Conservation (phyloP, 2,888 invertebrate genomes). For the Leptopilina drosophilae region DNA sequence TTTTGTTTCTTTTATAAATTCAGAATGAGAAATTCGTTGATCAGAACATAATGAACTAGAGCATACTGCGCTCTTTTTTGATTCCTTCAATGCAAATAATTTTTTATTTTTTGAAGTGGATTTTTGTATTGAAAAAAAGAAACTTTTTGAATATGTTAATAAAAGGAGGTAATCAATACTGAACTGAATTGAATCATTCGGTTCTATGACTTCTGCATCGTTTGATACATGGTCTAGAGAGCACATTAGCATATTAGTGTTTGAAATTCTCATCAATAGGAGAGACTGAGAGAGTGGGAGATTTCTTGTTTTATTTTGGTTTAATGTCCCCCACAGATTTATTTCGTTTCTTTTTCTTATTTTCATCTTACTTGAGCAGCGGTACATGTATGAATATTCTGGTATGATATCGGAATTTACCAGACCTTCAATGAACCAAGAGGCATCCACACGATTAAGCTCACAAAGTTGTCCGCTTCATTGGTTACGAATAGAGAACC, state of each 20-base stretch:
- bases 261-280: neutral
- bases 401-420: conserved; percentile 39
- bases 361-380: neutral
- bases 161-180: too few species aligned
- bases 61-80: too few species aligned
- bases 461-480: conserved; percentile 62
- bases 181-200: neutral
- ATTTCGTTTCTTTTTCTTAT: conserved; percentile 11
- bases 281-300: neutral
- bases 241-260: conserved; percentile 17
- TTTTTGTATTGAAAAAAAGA: too few species aligned
- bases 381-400: conserved; percentile 5
- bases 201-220: neutral
- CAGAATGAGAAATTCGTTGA: too few species aligned
- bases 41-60: too few species aligned
- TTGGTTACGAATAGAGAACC: conserved; percentile 56
- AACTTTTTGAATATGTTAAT: too few species aligned
- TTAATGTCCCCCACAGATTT: conserved; percentile 13
- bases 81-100: too few species aligned
- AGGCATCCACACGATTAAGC: conserved; percentile 62
- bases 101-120: too few species aligned
- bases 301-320: conserved; percentile 1
- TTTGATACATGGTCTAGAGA: conserved; percentile 9
- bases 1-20: too few species aligned
- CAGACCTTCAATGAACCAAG: conserved; percentile 48